Evolutionary conservation across 1,140 invertebrate genomes (phyloP).

Genomic region (Centruroides vittatus): DNA sequence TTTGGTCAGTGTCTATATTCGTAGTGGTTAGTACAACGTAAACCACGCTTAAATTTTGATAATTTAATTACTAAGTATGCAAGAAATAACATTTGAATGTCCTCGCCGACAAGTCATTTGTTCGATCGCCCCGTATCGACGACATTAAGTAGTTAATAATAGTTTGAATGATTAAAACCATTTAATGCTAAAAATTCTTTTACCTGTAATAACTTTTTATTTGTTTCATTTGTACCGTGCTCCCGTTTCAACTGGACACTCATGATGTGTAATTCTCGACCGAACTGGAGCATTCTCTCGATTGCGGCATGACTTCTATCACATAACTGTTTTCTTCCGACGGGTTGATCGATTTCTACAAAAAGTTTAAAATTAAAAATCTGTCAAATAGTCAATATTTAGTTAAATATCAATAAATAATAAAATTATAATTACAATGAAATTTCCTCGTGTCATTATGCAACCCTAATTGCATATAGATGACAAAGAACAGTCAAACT

Average conservation of each 20-base stretch:
- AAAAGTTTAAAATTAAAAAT: not conserved
- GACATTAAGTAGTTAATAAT: too few relatives aligned
- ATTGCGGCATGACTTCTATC: conserved; percentile 67
- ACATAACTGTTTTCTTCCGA: conserved; percentile 43
- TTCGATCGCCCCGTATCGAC: too few relatives aligned
- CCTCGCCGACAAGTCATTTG: too few relatives aligned
- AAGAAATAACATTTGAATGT: too few relatives aligned
- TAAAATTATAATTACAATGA: not conserved
- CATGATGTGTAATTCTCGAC: conserved; percentile 79
- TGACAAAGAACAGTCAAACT: too few relatives aligned
- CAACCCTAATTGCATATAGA: too few relatives aligned
- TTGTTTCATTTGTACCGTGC: conserved; percentile 65
- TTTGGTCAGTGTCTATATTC: too few relatives aligned
- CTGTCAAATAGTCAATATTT: not conserved
- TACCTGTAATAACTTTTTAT: conserved; percentile 87
- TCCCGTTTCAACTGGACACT: conserved; percentile 67
- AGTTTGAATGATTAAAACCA: too few relatives aligned
- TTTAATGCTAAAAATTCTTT: not conserved
- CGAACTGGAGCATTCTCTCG: conserved; percentile 76
- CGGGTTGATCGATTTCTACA: conserved; percentile 31
- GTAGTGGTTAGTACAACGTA: too few relatives aligned
- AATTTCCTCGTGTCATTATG: too few relatives aligned
- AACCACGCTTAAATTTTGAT: too few relatives aligned
- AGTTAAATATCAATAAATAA: not conserved
- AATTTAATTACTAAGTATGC: too few relatives aligned